phyloP scores from a whole-genome alignment of 2,113 vertebrate species.

The Cranoglanis bouderius region DNA sequence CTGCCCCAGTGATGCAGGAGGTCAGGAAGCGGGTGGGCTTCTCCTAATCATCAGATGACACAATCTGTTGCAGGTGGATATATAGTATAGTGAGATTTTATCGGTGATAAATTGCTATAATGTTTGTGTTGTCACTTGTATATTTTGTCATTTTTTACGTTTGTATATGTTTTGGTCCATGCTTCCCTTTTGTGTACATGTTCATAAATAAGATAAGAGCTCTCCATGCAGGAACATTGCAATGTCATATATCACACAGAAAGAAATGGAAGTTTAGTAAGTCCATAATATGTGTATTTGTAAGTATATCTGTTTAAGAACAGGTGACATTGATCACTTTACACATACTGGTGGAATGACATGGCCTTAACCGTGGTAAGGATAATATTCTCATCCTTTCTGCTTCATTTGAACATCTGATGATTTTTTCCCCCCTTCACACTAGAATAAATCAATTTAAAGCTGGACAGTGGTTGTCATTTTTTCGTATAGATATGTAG shows the following conservation, averaged over 20 bases:
- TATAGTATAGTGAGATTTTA: neutral
- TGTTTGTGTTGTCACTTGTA: neutral
- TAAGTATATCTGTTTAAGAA: neutral
- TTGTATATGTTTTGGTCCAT: neutral
- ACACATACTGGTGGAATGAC: neutral
- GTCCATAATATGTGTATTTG: neutral
- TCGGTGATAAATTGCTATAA: neutral
- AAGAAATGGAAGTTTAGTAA: neutral
- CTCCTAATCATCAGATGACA: conserved; percentile 64
- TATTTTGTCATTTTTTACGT: neutral
- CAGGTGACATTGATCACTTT: neutral
- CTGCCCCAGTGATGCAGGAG: conserved; percentile 78
- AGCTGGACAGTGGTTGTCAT: neutral
- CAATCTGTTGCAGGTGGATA: neutral
- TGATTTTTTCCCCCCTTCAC: neutral
- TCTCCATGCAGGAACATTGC: neutral
- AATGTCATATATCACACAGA: neutral
- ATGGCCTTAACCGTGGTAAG: neutral
- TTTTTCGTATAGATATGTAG: conserved; percentile 45
- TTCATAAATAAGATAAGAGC: neutral
- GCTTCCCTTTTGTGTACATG: neutral
- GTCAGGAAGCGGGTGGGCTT: conserved; percentile 84
- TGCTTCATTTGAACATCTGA: conserved; percentile 11
- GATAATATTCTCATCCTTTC: conserved; percentile 7
- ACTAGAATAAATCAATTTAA: conserved; percentile 25